phyloP scores from a whole-genome alignment of 2,888 invertebrate genomes.

The Euphydryas editha region DNA sequence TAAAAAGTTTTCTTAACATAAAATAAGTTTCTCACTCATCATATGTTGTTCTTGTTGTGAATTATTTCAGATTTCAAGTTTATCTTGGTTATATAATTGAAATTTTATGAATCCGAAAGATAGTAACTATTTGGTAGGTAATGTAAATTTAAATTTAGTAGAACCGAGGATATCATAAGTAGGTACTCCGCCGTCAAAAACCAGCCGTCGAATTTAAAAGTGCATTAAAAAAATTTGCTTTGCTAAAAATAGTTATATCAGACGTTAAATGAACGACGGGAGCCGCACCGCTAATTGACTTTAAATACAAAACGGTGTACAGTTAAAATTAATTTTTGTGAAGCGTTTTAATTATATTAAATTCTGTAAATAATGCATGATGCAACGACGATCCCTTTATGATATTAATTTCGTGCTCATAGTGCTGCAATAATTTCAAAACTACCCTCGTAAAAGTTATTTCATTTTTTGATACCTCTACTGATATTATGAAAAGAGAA shows the following conservation, averaged over 20 bases:
- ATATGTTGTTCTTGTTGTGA: too few relatives aligned
- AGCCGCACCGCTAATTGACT: constrained; percentile 37
- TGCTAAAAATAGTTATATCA: constrained; percentile 20
- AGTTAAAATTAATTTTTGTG: constrained; percentile 35
- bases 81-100: too few relatives aligned
- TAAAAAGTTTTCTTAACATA: too few relatives aligned
- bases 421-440: not conserved
- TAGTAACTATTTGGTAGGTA: too few relatives aligned
- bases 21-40: too few relatives aligned
- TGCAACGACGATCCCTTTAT: not conserved
- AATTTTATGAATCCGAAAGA: too few relatives aligned
- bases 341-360: constrained; percentile 30
- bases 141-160: not conserved
- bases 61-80: too few relatives aligned
- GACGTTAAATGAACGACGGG: constrained; percentile 35
- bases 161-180: constrained; percentile 4
- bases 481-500: too few relatives aligned
- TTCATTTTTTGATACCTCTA: too few relatives aligned
- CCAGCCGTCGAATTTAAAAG: constrained; percentile 5
- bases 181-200: not conserved
- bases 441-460: not conserved
- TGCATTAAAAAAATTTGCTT: constrained; percentile 2
- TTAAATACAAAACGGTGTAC: constrained; percentile 39
- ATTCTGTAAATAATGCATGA: constrained; percentile 27
- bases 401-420: constrained; percentile 3